Conservation (phyloP, 2,113 vertebrate species). For the Gambusia affinis region DNA sequence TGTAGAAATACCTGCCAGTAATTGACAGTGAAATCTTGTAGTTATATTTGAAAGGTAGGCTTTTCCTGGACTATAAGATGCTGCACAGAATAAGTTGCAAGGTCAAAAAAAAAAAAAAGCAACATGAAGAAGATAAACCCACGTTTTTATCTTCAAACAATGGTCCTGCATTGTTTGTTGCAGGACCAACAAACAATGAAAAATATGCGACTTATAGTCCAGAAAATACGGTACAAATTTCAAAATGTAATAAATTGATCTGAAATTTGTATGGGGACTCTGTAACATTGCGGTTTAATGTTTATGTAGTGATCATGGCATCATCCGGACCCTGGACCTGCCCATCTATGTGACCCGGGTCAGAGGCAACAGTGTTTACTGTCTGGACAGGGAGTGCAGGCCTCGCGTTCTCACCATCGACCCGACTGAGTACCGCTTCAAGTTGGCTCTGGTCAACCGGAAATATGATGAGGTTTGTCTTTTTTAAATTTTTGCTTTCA, state of each 20-base stretch:
- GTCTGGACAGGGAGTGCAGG: conserved; percentile 92
- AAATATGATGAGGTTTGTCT: conserved; percentile 93
- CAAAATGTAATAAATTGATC: not conserved
- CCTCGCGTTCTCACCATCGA: conserved; percentile 95
- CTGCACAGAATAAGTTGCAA: too few relatives aligned
- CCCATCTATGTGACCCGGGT: conserved; percentile 96
- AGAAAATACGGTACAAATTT: too few relatives aligned
- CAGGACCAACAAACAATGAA: too few relatives aligned
- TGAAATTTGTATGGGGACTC: not conserved
- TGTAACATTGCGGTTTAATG: not conserved
- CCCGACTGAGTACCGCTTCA: conserved; percentile 96
- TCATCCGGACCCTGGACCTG: conserved; percentile 95
- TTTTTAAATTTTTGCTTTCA: not conserved
- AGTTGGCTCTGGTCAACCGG: conserved; percentile 93
- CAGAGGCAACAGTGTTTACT: conserved; percentile 94
- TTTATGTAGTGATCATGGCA: conserved; percentile 83
- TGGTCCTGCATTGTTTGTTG: too few relatives aligned
- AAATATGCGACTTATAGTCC: too few relatives aligned
- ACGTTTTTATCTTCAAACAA: too few relatives aligned
- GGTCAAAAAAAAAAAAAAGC: too few relatives aligned
- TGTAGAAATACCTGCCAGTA: not conserved
- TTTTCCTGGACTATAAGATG: too few relatives aligned
- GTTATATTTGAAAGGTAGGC: not conserved
- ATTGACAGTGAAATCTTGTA: not conserved
- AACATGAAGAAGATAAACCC: too few relatives aligned